These are phyloP conservation scores for Thomomys bottae DNA, from an alignment of 2,113 vertebrate genomes.

Conservation along the genomic window DNA sequence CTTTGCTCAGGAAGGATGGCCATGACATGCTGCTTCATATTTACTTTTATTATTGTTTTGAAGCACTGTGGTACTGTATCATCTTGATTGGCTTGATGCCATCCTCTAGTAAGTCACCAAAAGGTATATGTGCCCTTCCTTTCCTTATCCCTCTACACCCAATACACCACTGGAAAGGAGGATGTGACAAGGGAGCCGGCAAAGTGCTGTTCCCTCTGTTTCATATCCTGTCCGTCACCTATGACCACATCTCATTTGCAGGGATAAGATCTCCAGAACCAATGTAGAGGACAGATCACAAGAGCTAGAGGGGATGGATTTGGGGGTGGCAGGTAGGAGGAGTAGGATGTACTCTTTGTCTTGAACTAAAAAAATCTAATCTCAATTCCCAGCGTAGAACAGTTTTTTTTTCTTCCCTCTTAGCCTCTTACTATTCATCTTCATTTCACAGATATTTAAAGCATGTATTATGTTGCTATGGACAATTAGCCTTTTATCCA, in stretches of 20 bases:
- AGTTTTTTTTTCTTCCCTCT: not conserved
- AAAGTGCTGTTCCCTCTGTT: not conserved
- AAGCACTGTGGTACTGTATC: slow-evolving; percentile 82
- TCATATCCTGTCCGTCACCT: not conserved
- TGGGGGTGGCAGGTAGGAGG: not conserved
- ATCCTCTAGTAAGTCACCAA: slow-evolving; percentile 83
- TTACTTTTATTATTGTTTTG: slow-evolving; percentile 61
- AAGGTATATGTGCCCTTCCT: slow-evolving; percentile 74
- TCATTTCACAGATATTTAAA: slow-evolving; percentile 88
- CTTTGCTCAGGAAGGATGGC: slow-evolving; percentile 82
- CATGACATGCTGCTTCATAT: slow-evolving; percentile 83
- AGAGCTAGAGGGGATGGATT: not conserved
- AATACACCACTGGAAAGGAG: slow-evolving; percentile 65
- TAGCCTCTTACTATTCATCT: slow-evolving; percentile 75
- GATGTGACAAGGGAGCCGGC: slow-evolving; percentile 71
- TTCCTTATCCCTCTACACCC: not conserved
- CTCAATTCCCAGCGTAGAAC: slow-evolving; percentile 51
- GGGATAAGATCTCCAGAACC: not conserved
- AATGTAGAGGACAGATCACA: not conserved
- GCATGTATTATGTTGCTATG: slow-evolving; percentile 84
- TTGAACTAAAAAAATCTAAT: slow-evolving; percentile 54
- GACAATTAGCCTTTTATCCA: slow-evolving; percentile 90
- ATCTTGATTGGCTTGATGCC: slow-evolving; percentile 84
- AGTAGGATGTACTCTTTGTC: not conserved
- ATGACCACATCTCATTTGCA: slow-evolving; percentile 47